Conservation (phyloP, 2,113 vertebrate species). For the Mormyrus lacerda region DNA sequence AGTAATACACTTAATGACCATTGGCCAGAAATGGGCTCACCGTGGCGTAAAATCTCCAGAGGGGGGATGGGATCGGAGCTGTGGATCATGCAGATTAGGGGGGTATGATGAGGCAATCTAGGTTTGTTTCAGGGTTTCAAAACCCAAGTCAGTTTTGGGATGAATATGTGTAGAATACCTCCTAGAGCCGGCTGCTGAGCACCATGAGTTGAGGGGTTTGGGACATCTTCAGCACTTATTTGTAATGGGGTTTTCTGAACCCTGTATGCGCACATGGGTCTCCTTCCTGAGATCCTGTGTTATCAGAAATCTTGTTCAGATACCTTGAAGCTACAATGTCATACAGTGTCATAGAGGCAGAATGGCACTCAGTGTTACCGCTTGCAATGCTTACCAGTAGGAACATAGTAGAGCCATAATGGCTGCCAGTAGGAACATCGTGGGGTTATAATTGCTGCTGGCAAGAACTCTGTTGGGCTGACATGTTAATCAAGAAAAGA, state of each 20-base stretch:
- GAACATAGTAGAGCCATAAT: not conserved
- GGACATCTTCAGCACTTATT: not conserved
- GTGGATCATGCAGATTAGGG: slow-evolving; percentile 52
- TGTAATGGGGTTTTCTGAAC: not conserved
- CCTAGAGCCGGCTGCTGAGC: not conserved
- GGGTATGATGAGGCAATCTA: slow-evolving; percentile 24
- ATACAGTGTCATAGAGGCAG: not conserved
- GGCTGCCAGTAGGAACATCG: not conserved
- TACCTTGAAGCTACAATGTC: not conserved
- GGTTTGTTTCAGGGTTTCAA: not conserved
- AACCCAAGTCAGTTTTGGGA: not conserved
- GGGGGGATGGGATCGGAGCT: slow-evolving; percentile 60
- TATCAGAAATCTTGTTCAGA: not conserved
- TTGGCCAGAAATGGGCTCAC: slow-evolving; percentile 67
- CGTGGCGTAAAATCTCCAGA: slow-evolving; percentile 76
- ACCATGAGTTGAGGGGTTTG: not conserved
- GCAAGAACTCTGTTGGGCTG: not conserved
- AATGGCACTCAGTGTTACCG: not conserved
- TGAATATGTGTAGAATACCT: not conserved
- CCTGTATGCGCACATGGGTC: not conserved
- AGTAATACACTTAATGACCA: slow-evolving; percentile 60
- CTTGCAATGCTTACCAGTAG: not conserved
- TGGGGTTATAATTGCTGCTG: not conserved
- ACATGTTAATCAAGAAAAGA: not conserved
- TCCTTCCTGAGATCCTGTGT: not conserved